Evolutionary conservation across 2,888 invertebrate species (phyloP).

Genomic region (Mythimna impura): DNA sequence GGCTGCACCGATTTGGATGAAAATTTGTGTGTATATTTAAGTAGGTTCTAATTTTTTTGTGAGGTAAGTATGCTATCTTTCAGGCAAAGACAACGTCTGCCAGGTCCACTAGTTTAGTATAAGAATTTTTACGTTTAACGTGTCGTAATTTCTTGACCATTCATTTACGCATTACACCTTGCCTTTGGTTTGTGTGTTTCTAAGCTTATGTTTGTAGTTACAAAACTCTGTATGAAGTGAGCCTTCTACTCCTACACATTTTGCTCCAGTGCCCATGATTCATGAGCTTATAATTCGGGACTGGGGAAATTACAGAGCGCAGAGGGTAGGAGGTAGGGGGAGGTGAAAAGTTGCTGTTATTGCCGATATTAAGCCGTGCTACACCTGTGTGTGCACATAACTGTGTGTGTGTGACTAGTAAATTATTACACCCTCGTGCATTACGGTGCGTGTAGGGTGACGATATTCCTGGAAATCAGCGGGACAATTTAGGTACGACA

Average conservation of each 20-base stretch:
- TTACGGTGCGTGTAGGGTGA: constrained; percentile 71
- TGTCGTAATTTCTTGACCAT: too few species aligned
- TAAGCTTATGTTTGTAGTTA: neutral
- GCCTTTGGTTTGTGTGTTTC: neutral
- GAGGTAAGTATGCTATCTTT: too few species aligned
- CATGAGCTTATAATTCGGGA: constrained; percentile 82
- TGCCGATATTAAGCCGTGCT: constrained; percentile 81
- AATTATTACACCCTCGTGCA: constrained; percentile 78
- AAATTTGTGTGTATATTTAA: too few species aligned
- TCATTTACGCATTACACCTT: too few species aligned
- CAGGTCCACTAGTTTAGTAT: too few species aligned
- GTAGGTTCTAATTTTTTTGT: too few species aligned
- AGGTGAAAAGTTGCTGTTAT: constrained; percentile 78
- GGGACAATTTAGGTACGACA: constrained; percentile 61
- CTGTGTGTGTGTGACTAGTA: constrained; percentile 74
- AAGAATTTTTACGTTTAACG: too few species aligned
- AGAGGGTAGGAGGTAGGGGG: constrained; percentile 60
- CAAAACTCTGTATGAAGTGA: constrained; percentile 18
- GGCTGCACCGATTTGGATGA: too few species aligned
- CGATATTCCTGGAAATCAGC: constrained; percentile 60
- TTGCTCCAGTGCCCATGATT: constrained; percentile 77
- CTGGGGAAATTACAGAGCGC: constrained; percentile 75
- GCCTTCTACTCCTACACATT: constrained; percentile 41
- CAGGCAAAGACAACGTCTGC: too few species aligned
- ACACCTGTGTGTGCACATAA: constrained; percentile 56